Percentiles rank a stretch among this genome's conserved stretches.
phyloP scores from a whole-genome alignment of 1,140 invertebrate genomes.

The Coelopa frigida region DNA sequence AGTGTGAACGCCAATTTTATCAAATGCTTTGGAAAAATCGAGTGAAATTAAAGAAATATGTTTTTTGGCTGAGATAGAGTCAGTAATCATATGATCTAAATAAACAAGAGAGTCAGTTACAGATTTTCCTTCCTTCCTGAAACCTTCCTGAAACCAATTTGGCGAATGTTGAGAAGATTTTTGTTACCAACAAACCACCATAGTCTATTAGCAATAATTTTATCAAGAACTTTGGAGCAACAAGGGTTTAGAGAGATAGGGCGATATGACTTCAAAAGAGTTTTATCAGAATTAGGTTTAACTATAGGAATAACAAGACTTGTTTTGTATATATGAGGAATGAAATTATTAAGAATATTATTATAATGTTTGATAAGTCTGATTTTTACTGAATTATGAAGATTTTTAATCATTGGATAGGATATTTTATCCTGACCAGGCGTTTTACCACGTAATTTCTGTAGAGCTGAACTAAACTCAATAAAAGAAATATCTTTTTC shows the following conservation, averaged over 20 bases:
- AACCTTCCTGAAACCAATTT: background rate
- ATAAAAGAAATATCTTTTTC: conserved; percentile 6
- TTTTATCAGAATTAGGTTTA: background rate
- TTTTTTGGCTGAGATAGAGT: too few species aligned
- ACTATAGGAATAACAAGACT: conserved; percentile 2
- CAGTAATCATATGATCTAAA: too few species aligned
- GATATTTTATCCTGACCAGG: conserved; percentile 13
- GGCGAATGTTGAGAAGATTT: background rate
- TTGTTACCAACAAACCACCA: conserved; percentile 1
- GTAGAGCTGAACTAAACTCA: conserved; percentile 13
- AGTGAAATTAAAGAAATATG: background rate
- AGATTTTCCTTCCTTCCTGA: too few species aligned
- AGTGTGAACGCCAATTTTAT: background rate
- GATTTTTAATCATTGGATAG: conserved; percentile 15
- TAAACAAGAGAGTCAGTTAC: too few species aligned
- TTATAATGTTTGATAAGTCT: conserved; percentile 15
- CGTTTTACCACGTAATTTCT: conserved; percentile 15
- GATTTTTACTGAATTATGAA: conserved; percentile 5
- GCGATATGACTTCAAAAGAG: background rate
- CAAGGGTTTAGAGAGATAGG: background rate
- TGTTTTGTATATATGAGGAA: conserved; percentile 5
- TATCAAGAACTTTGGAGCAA: background rate
- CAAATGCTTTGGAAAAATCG: background rate
- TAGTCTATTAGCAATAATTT: background rate
- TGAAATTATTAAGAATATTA: background rate